phyloP scores from a whole-genome alignment of 37 sponge, comb jelly and placozoan genomes.

The Amphimedon queenslandica region DNA sequence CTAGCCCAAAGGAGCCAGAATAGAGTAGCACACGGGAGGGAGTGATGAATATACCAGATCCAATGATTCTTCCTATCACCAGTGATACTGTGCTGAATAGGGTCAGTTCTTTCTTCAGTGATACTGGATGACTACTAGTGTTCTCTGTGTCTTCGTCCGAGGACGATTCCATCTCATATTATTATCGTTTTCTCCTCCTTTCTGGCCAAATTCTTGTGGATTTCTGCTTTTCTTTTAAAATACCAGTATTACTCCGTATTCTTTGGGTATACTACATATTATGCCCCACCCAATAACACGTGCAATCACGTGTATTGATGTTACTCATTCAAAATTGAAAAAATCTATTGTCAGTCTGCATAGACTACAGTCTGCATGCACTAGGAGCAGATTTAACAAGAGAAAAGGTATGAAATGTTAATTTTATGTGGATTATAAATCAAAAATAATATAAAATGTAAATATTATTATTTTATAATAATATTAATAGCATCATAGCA shows the following conservation, averaged over 20 bases:
- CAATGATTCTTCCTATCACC: slow-evolving; percentile 62
- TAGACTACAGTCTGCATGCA: too few species aligned
- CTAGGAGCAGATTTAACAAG: too few species aligned
- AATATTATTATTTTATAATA: too few species aligned
- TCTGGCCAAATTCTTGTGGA: background rate
- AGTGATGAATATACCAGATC: slow-evolving; percentile 85
- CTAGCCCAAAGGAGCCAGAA: slow-evolving; percentile 57
- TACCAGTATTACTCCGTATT: background rate
- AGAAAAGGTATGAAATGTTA: too few species aligned
- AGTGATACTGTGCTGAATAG: slow-evolving; percentile 20
- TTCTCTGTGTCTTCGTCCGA: background rate
- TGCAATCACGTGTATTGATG: too few species aligned
- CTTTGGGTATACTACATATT: background rate
- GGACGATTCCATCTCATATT: too few species aligned
- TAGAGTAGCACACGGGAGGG: slow-evolving; percentile 48
- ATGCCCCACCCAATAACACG: background rate
- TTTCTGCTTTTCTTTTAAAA: background rate
- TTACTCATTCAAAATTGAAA: too few species aligned
- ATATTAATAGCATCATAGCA: too few species aligned
- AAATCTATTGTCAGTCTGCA: too few species aligned
- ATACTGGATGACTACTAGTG: background rate
- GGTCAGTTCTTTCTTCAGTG: slow-evolving; percentile 43
- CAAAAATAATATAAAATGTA: too few species aligned
- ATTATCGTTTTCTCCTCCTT: background rate
- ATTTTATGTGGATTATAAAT: too few species aligned